These are phyloP conservation scores for Ahaetulla prasina DNA, from an alignment of 2,113 vertebrate species.

Conservation along the genomic window DNA sequence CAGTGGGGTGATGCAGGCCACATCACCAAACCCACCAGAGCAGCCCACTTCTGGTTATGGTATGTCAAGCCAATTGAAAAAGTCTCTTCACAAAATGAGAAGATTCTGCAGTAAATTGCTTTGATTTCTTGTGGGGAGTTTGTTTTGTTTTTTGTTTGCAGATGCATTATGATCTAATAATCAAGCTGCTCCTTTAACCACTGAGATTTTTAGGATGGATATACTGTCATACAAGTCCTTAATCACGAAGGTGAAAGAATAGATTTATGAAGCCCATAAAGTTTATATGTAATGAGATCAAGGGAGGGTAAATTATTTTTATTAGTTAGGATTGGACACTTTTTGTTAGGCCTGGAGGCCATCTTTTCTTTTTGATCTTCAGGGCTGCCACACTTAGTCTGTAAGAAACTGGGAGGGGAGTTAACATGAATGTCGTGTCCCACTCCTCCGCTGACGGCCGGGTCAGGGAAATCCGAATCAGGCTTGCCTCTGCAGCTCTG, in stretches of 20 bases:
- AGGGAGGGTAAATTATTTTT: not conserved
- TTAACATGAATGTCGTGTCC: no score
- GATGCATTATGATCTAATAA: not conserved
- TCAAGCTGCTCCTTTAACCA: not conserved
- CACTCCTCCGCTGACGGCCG: no score
- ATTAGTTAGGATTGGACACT: not conserved
- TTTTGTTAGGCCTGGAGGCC: no score
- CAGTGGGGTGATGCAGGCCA: no score
- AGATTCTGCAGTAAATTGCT: not conserved
- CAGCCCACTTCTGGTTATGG: not conserved
- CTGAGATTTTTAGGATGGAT: not conserved
- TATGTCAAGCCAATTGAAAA: conserved; percentile 12
- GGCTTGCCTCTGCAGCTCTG: no score
- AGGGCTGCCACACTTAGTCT: no score
- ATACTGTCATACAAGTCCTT: not conserved
- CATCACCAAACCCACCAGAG: no score
- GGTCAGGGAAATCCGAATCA: no score
- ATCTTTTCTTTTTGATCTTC: no score
- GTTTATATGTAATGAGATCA: not conserved
- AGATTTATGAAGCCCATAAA: not conserved
- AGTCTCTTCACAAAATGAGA: not conserved
- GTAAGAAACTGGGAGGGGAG: no score
- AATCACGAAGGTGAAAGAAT: not conserved
- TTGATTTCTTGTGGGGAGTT: not conserved
- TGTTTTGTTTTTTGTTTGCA: not conserved